Percentiles rank a stretch among this genome's conserved stretches.
Conservation (phyloP, 2,888 invertebrate species). For the Ornithoptera alexandrae region DNA sequence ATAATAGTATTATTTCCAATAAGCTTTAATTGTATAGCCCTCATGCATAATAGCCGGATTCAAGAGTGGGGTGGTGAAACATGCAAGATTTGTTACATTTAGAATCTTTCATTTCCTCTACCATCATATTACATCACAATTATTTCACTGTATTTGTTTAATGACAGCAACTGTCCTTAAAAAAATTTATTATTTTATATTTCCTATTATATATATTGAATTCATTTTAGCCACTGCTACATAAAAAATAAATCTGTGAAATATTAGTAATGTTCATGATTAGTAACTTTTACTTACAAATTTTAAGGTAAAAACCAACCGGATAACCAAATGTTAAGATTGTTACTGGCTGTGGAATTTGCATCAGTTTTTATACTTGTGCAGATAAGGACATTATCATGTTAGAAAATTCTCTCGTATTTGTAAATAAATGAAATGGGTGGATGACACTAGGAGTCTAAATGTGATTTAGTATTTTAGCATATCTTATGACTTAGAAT, state of each 20-base stretch:
- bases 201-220: not conserved
- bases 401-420: conserved; percentile 34
- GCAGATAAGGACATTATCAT: conserved; percentile 27
- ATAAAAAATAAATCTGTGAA: not conserved
- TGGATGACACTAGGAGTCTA: conserved; percentile 46
- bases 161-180: not conserved
- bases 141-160: not conserved
- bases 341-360: conserved; percentile 44
- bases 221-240: not conserved
- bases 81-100: not conserved
- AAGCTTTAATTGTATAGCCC: conserved; percentile 5
- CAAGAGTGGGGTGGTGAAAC: not conserved
- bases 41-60: conserved; percentile 11
- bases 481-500: conserved; percentile 50
- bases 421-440: conserved; percentile 42
- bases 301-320: not conserved
- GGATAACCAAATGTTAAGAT: conserved; percentile 17
- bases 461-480: conserved; percentile 58
- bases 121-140: not conserved
- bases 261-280: not conserved
- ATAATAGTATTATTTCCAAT: conserved; percentile 9
- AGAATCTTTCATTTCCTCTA: not conserved
- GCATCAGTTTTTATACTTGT: conserved; percentile 31
- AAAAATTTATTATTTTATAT: not conserved
- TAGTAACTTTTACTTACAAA: not conserved